Evolutionary conservation across 2,888 invertebrate genomes (phyloP), one percentile per base, ranked within the genome.

Genomic region (Desoria tigrina): DNA sequence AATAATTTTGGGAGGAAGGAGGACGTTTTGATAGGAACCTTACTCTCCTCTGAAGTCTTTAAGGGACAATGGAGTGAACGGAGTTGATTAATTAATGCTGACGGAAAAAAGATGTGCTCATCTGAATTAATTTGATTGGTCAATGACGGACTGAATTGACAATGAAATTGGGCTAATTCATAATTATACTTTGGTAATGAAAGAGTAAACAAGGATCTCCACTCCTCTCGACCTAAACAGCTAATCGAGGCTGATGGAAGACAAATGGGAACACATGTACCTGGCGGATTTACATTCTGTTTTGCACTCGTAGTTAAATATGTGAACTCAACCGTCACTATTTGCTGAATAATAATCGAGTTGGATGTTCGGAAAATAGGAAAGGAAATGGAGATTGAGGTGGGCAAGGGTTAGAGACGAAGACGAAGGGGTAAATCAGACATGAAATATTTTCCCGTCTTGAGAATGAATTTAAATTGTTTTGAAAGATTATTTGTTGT

Each of bases 231-330:
- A n/a, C n/a, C n/a, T n/a, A n/a, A n/a, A n/a, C 4, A 45, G 45
- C 4, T 45, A 21, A 45, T 45, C 4, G 24, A 51, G 51, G 24
- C 3, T 51, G 51, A 24, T 24, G 24, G 7, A 9, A 9, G 51
- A 26, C 24, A 23, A 51, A 45, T 21, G n/a, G 45, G 45, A 45
- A 51, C 51, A 51, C 51, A 51, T 51, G 51, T 51, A 51, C 51
- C 26, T 51, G 23, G 16, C 24, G 14, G 51, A 26, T 51, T 51
- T 51, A 51, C 51, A 51, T 18, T 51, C 24, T 18, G 26, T 14
- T 26, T 51, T 26, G 26, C 26, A 18, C 51, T 32, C 32, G 4
- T 32, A 32, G 32, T 32, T 32, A 32, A 32, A 32, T 32, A 4
- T 32, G 32, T 32, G 32, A 32, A 32, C 32, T 32, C 32, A 32